Percentiles rank a stretch among this genome's conserved stretches.
phyloP scores from a whole-genome alignment of 2,113 vertebrate genomes.

The Periophthalmus modestus region DNA sequence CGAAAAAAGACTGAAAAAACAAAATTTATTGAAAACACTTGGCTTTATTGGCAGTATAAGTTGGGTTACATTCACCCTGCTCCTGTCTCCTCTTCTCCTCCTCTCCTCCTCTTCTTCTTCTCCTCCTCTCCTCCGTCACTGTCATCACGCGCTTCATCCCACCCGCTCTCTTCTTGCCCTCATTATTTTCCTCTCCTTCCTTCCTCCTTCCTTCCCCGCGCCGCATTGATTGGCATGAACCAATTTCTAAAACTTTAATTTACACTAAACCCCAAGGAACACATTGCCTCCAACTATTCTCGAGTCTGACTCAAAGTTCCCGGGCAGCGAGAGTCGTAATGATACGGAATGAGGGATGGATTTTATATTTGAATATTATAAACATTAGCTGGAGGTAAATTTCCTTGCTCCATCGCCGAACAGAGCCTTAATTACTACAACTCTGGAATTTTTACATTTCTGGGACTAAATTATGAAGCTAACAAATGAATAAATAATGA shows the following conservation, averaged over 20 bases:
- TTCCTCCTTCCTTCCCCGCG: constrained; percentile 28
- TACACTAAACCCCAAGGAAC: constrained; percentile 71
- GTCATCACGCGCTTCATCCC: constrained; percentile 69
- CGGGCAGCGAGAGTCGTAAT: constrained; percentile 66
- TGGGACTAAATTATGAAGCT: constrained; percentile 69
- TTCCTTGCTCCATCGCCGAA: constrained; percentile 57
- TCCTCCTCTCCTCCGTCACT: constrained; percentile 61
- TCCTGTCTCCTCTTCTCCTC: constrained; percentile 18
- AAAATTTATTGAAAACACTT: constrained; percentile 22
- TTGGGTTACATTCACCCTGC: constrained; percentile 37
- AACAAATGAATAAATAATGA: constrained; percentile 70
- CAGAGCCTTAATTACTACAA: constrained; percentile 69
- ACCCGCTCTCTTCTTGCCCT: constrained; percentile 72
- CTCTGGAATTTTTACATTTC: constrained; percentile 61
- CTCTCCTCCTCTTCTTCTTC: constrained; percentile 32
- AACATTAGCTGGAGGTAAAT: constrained; percentile 75
- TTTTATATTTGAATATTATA: constrained; percentile 74
- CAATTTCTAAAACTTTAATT: constrained; percentile 77
- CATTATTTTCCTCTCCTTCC: constrained; percentile 70
- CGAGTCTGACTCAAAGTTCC: constrained; percentile 64
- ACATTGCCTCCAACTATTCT: constrained; percentile 70
- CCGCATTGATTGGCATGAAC: constrained; percentile 74
- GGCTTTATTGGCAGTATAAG: constrained; percentile 55
- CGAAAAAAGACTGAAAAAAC: constrained; percentile 15
- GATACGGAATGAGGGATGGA: constrained; percentile 57